phyloP scores from a whole-genome alignment of 1,140 invertebrate species.

The Notospermus geniculatus region DNA sequence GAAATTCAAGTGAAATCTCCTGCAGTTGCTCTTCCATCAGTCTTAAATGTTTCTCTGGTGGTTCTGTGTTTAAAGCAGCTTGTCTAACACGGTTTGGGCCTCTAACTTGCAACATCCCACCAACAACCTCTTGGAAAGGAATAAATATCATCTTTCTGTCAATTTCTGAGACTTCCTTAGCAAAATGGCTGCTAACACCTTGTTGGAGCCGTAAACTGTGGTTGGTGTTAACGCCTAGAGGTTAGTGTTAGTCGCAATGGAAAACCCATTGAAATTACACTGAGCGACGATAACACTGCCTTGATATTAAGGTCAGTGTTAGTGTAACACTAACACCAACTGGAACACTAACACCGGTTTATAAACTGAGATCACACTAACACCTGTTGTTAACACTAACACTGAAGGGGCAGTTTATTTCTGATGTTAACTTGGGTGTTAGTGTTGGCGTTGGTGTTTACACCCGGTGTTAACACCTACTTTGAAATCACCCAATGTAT shows the following conservation, averaged over 20 bases:
- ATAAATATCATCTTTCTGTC: background rate
- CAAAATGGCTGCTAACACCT: constrained; percentile 2
- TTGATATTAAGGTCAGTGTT: constrained; percentile 6
- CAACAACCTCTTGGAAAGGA: background rate
- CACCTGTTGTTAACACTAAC: too few relatives aligned
- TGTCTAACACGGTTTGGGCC: background rate
- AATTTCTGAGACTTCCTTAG: background rate
- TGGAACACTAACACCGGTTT: too few relatives aligned
- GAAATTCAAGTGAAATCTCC: background rate
- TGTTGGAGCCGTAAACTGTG: background rate
- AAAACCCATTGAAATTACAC: constrained; percentile 4
- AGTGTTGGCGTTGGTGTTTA: too few relatives aligned
- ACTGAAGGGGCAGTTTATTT: too few relatives aligned
- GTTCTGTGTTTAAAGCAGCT: background rate
- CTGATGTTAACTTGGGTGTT: too few relatives aligned
- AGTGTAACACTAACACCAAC: background rate
- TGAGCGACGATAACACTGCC: background rate
- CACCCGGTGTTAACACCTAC: too few relatives aligned
- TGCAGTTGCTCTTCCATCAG: background rate
- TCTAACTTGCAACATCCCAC: background rate
- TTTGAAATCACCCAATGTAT: too few relatives aligned
- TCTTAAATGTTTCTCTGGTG: too few relatives aligned
- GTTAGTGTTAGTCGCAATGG: constrained; percentile 1
- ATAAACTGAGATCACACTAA: too few relatives aligned
- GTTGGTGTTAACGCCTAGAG: constrained; percentile 5